Percentiles rank a stretch among this genome's conserved stretches.
Evolutionary conservation across 2,888 invertebrate genomes (phyloP).

Genomic region (Cerastis rubricosa): DNA sequence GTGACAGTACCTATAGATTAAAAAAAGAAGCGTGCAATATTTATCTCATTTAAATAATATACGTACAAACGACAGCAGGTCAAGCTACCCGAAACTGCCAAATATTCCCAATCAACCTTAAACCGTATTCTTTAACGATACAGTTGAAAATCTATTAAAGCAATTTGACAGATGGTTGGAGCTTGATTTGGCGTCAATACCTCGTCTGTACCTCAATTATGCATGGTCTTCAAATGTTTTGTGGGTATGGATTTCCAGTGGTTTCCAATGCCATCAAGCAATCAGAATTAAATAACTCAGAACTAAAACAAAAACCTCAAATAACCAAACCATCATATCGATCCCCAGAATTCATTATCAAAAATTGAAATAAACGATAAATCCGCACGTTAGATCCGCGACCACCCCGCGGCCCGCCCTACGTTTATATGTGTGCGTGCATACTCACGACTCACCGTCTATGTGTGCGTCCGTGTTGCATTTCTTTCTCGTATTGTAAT

Average conservation of each 20-base stretch:
- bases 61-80: too few species aligned
- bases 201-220: background rate
- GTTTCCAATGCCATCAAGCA: background rate
- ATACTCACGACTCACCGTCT: constrained; percentile 52
- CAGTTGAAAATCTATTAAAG: too few species aligned
- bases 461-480: constrained; percentile 84
- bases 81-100: too few species aligned
- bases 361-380: constrained; percentile 56
- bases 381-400: constrained; percentile 37
- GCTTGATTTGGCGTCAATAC: too few species aligned
- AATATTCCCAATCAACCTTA: too few species aligned
- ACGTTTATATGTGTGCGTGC: constrained; percentile 66
- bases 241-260: background rate
- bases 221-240: background rate
- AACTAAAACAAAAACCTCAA: background rate
- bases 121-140: too few species aligned
- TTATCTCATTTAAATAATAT: background rate
- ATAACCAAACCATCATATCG: constrained; percentile 21
- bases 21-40: background rate
- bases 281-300: background rate
- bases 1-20: background rate
- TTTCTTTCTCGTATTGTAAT: constrained; percentile 90
- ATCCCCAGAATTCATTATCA: constrained; percentile 24
- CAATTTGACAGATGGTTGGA: too few species aligned
- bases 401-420: constrained; percentile 68